Conservation (phyloP, 2,113 vertebrate genomes). For the Takifugu flavidus region DNA sequence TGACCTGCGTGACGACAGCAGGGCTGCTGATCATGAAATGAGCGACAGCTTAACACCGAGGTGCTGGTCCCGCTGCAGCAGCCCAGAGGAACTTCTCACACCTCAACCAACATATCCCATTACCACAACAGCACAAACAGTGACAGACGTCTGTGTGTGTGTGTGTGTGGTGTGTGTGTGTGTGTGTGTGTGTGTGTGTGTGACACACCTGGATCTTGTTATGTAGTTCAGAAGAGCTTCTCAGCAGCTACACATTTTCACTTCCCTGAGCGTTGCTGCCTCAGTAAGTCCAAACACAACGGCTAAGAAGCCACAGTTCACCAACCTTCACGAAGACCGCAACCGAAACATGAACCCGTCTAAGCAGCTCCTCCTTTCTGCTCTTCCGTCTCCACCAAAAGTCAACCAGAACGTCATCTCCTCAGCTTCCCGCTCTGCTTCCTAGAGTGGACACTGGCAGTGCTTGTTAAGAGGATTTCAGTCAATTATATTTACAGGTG, state of each 20-base stretch:
- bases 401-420: not conserved
- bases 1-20: not conserved
- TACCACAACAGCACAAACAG: slow-evolving; percentile 22
- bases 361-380: slow-evolving; percentile 3
- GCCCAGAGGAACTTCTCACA: slow-evolving; percentile 57
- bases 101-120: slow-evolving; percentile 46
- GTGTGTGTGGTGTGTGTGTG: not conserved
- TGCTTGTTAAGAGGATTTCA: slow-evolving; percentile 15
- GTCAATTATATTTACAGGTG: slow-evolving; percentile 47
- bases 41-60: slow-evolving; percentile 31
- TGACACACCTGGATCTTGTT: slow-evolving; percentile 60
- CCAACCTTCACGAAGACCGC: slow-evolving; percentile 2
- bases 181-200: slow-evolving; percentile 6
- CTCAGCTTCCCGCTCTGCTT: not conserved
- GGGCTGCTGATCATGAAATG: slow-evolving; percentile 29
- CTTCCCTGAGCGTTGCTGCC: slow-evolving; percentile 36
- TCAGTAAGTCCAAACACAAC: slow-evolving; percentile 35
- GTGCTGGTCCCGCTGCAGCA: slow-evolving; percentile 43
- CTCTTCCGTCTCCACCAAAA: not conserved
- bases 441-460: not conserved
- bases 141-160: slow-evolving; percentile 31
- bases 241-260: slow-evolving; percentile 51
- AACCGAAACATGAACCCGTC: slow-evolving; percentile 14
- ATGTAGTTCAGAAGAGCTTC: slow-evolving; percentile 36
- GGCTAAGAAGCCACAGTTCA: slow-evolving; percentile 2